Evolutionary conservation across 1,140 invertebrate species (phyloP), one percentile per base, ranked within the genome.

Genomic region (Caenorhabditis remanei): DNA sequence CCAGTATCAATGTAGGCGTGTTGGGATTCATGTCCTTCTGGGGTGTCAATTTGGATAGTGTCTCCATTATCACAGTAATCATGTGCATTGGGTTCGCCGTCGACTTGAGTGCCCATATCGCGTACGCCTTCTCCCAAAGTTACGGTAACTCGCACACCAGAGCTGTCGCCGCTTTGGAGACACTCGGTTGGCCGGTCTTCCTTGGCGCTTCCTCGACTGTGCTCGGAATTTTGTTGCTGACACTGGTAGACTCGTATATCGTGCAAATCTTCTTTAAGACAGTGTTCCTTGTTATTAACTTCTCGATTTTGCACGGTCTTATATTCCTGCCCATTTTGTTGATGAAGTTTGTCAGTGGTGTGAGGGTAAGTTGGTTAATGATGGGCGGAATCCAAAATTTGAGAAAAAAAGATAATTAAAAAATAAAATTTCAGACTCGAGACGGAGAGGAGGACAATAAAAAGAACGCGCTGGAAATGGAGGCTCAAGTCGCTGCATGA

Each of bases 101-200:
- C 1, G 96, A 97, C 93, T 96, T 97, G 89, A 96, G 96, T 0
- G 96, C 96, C 8, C 96, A 97, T 92, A 95, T 97, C 13, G 96
- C 96, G n/a, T 91, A 92, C 63, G 89, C 32, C 93, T 94, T 87
- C 94, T 95, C 75, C 92, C 93, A 90, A 90, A 92, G 93, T 53
- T 87, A 89, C 19, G 90, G 90, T 32, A 84, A 84, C 24, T 75
- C 89, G 1, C 85, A 94, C 19, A 94, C 95, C 41, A 93, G 96
- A 89, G 94, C 95, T 0, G 93, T 95, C 24, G 94, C 94, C 67
- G 95, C 96, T 0, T 94, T 97, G 1, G 94, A 94, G 94, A 95
- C 85, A 96, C 96, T 87, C 96, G 96, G 21, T 94, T 95, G 46
- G 96, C 96, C 13, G 95, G 97, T 40, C 93, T 96, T 53, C 95